Percentiles rank a stretch among this genome's conserved stretches.
phyloP scores from a whole-genome alignment of 2,888 invertebrate genomes.

The Unio delphinus region DNA sequence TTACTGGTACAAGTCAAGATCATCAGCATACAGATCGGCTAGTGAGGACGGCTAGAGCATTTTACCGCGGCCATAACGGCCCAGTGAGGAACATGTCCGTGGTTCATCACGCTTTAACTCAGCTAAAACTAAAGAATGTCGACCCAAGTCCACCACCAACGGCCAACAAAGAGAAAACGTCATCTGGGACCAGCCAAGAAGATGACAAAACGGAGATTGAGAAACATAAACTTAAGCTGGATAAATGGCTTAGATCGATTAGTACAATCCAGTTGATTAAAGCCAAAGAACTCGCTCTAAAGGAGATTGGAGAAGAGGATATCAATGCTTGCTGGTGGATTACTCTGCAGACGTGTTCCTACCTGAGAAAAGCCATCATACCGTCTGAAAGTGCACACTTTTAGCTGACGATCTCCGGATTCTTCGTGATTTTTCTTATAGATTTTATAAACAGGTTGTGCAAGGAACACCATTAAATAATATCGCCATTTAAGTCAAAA shows the following conservation, averaged over 20 bases:
- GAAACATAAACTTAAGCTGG: slow-evolving; percentile 35
- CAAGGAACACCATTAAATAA: too few relatives aligned
- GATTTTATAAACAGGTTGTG: too few relatives aligned
- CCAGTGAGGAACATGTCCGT: slow-evolving; percentile 17
- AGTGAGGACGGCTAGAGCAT: slow-evolving; percentile 37
- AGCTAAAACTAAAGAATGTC: slow-evolving; percentile 32
- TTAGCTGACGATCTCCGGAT: too few relatives aligned
- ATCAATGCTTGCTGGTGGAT: slow-evolving; percentile 40
- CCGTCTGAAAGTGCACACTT: not conserved
- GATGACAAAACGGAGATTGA: slow-evolving; percentile 44
- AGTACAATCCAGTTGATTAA: slow-evolving; percentile 36
- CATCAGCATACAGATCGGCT: slow-evolving; percentile 26
- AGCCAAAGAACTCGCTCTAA: slow-evolving; percentile 40
- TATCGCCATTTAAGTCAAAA: too few relatives aligned
- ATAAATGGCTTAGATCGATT: slow-evolving; percentile 41
- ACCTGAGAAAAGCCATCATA: slow-evolving; percentile 28
- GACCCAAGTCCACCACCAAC: slow-evolving; percentile 26
- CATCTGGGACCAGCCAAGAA: slow-evolving; percentile 16
- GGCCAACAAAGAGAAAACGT: slow-evolving; percentile 14
- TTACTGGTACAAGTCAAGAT: slow-evolving; percentile 22
- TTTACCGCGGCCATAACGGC: slow-evolving; percentile 35
- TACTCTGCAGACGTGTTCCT: slow-evolving; percentile 39
- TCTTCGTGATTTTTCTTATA: too few relatives aligned
- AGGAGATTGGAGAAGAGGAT: slow-evolving; percentile 50
- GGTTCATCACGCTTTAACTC: slow-evolving; percentile 36